Conservation (phyloP, 2,113 vertebrate species). For the Phylloscopus trochiloides region DNA sequence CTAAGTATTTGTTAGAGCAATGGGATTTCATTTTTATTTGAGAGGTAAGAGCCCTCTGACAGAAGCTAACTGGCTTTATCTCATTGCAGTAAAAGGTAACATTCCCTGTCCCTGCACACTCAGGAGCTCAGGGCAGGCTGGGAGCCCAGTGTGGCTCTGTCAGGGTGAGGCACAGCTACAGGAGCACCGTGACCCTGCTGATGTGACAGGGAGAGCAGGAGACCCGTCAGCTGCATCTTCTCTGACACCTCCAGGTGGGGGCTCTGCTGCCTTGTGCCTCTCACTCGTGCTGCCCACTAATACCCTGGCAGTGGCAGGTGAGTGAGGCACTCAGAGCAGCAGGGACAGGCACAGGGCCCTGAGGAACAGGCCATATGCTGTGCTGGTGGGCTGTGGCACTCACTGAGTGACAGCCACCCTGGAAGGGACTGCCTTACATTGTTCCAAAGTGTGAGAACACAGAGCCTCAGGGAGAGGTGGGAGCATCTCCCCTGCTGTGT, state of each 20-base stretch:
- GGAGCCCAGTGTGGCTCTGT: not conserved
- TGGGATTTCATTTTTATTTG: not conserved
- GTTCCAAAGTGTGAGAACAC: not conserved
- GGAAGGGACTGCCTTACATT: not conserved
- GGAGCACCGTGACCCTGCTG: not conserved
- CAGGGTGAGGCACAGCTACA: not conserved
- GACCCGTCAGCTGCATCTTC: accelerated
- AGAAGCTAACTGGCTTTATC: not conserved
- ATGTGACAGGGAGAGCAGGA: not conserved
- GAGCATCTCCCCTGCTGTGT: accelerated
- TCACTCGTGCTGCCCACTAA: not conserved
- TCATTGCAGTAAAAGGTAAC: not conserved
- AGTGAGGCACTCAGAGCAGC: accelerated
- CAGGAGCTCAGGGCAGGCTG: not conserved
- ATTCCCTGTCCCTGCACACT: not conserved
- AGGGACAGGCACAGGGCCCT: not conserved
- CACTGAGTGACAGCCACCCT: accelerated
- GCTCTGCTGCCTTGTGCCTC: not conserved
- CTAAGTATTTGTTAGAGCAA: not conserved
- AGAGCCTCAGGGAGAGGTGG: not conserved
- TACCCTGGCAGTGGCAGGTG: not conserved
- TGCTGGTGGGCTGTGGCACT: not conserved
- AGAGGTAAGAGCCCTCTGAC: not conserved
- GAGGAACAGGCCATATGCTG: not conserved
- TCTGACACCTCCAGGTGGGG: not conserved